These are phyloP conservation scores for Pseudorectes ferrugineus DNA, from an alignment of 2,113 vertebrate genomes.

Conservation along the genomic window DNA sequence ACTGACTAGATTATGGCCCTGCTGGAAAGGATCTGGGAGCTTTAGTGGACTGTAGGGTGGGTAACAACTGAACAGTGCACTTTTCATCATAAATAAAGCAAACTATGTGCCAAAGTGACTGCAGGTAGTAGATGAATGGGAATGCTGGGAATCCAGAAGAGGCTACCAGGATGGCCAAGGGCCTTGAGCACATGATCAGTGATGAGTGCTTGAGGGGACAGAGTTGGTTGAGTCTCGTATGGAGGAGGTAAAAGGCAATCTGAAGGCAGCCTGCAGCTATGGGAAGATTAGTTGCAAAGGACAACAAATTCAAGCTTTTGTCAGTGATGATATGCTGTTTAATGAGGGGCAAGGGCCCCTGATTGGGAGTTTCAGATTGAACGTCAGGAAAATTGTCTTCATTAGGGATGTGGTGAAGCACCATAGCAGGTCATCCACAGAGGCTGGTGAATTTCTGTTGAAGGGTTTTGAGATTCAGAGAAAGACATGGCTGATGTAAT, in stretches of 20 bases:
- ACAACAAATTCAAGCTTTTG: background rate
- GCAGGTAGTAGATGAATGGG: background rate
- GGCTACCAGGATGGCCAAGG: background rate
- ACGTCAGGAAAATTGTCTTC: background rate
- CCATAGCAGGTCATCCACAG: background rate
- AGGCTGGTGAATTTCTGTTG: background rate
- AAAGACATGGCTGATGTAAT: background rate
- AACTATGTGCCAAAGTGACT: background rate
- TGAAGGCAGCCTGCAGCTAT: background rate
- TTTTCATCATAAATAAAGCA: background rate
- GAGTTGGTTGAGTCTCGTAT: background rate
- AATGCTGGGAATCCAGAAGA: background rate
- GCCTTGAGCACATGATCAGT: background rate
- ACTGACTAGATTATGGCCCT: background rate
- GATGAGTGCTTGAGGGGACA: background rate
- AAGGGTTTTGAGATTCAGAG: background rate
- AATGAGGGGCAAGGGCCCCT: background rate
- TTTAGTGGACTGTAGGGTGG: background rate
- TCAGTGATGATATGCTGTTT: background rate
- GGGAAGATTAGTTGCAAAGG: background rate
- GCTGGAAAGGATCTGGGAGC: background rate
- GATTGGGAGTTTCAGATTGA: background rate
- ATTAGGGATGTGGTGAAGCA: background rate
- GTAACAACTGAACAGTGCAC: background rate
- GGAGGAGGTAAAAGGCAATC: background rate